These are phyloP conservation scores for Amphiura filiformis DNA, from an alignment of 35 echinoderm and acorn worm genomes.

Conservation along the genomic window DNA sequence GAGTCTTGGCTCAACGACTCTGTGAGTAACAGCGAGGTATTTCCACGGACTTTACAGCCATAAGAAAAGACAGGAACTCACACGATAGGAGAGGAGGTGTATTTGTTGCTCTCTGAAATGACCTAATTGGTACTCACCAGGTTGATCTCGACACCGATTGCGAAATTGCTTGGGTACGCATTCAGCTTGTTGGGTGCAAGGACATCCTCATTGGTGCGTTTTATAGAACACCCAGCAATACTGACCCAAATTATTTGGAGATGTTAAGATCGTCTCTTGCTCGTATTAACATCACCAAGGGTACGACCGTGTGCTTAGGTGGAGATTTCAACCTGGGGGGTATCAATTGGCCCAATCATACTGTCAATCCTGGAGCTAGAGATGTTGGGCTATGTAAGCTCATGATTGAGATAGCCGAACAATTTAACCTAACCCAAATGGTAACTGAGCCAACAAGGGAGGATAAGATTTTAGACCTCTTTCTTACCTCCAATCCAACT, in stretches of 20 bases:
- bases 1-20: constrained; percentile 63
- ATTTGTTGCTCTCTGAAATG: neutral
- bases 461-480: no score
- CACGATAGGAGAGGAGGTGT: constrained; percentile 15
- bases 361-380: no score
- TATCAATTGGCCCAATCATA: no score
- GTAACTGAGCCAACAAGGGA: no score
- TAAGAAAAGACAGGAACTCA: neutral
- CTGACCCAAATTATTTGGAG: neutral
- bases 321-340: no score
- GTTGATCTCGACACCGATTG: neutral
- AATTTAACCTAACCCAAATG: no score
- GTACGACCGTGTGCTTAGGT: no score
- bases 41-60: constrained; percentile 12
- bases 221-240: neutral
- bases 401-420: no score
- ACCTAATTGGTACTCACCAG: neutral
- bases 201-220: neutral
- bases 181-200: neutral
- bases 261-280: neutral
- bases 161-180: constrained; percentile 7
- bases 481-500: no score
- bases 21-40: constrained; percentile 25
- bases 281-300: no score
- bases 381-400: no score